Evolutionary conservation across 2,888 invertebrate genomes (phyloP).

Genomic region (Mylabris sibirica): DNA sequence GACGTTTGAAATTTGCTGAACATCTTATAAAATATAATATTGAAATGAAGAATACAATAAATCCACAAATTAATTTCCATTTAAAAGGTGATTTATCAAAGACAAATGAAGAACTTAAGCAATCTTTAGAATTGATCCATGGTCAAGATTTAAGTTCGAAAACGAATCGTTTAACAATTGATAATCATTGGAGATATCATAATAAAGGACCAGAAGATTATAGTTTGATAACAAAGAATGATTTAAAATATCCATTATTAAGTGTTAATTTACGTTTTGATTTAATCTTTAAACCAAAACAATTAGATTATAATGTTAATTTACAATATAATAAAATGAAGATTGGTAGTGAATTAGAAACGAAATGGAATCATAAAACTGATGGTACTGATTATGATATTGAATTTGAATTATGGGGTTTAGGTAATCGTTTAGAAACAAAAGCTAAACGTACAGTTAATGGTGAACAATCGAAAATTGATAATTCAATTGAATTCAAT

Average conservation of each 20-base stretch:
- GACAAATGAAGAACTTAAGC: constrained; percentile 38
- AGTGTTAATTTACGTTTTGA: constrained; percentile 65
- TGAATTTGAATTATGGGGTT: constrained; percentile 65
- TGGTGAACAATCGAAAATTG: constrained; percentile 68
- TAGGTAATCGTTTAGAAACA: constrained; percentile 64
- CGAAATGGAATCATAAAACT: constrained; percentile 58
- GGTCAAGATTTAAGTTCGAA: constrained; percentile 69
- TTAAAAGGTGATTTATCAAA: constrained; percentile 63
- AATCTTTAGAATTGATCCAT: constrained; percentile 63
- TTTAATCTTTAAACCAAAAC: constrained; percentile 67
- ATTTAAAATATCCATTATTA: constrained; percentile 64
- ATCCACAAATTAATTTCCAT: constrained; percentile 69
- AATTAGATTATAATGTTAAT: constrained; percentile 66
- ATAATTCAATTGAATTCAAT: constrained; percentile 67
- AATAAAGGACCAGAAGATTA: constrained; percentile 58
- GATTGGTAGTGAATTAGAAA: constrained; percentile 63
- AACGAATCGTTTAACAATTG: constrained; percentile 65
- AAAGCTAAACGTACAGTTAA: constrained; percentile 67
- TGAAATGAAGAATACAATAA: constrained; percentile 67
- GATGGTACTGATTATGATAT: constrained; percentile 64
- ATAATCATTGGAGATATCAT: constrained; percentile 37
- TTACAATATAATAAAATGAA: constrained; percentile 68
- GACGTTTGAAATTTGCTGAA: constrained; percentile 51
- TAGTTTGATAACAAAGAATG: constrained; percentile 64
- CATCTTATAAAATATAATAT: constrained; percentile 61